Conservation (phyloP, 2,797 vertebrate genomes). For the Onychomys leucogaster region DNA sequence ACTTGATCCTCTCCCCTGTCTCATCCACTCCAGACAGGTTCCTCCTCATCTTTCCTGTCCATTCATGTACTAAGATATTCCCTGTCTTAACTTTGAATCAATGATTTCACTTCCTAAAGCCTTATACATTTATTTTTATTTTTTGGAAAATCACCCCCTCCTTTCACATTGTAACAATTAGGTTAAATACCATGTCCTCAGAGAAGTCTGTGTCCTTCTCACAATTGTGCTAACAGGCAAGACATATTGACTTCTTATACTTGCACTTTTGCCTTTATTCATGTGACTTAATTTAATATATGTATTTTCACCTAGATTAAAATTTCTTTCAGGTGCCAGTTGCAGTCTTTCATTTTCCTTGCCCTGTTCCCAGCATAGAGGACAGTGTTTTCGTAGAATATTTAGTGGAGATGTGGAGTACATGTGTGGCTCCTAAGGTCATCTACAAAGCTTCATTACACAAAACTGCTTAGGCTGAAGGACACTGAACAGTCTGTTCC, state of each 20-base stretch:
- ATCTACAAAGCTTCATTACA: background rate
- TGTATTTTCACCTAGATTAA: background rate
- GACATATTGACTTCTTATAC: background rate
- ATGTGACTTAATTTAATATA: background rate
- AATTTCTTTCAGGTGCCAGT: background rate
- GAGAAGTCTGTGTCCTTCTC: background rate
- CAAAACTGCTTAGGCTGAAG: background rate
- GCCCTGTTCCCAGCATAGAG: background rate
- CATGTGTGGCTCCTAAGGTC: background rate
- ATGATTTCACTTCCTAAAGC: background rate
- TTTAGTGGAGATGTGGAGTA: background rate
- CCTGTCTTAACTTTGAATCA: background rate
- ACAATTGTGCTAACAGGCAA: fast-evolving
- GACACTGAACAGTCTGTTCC: background rate
- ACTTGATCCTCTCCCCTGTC: background rate
- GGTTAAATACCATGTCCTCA: background rate
- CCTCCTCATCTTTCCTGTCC: background rate
- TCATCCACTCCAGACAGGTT: background rate
- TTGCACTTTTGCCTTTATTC: background rate
- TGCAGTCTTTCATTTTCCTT: background rate
- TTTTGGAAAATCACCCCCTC: background rate
- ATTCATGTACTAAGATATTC: background rate
- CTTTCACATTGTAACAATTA: background rate
- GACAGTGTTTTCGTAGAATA: background rate
- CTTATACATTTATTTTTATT: background rate